Evolutionary conservation across 2,888 invertebrate genomes (phyloP).

Genomic region (Rhorus exstirpatorius): DNA sequence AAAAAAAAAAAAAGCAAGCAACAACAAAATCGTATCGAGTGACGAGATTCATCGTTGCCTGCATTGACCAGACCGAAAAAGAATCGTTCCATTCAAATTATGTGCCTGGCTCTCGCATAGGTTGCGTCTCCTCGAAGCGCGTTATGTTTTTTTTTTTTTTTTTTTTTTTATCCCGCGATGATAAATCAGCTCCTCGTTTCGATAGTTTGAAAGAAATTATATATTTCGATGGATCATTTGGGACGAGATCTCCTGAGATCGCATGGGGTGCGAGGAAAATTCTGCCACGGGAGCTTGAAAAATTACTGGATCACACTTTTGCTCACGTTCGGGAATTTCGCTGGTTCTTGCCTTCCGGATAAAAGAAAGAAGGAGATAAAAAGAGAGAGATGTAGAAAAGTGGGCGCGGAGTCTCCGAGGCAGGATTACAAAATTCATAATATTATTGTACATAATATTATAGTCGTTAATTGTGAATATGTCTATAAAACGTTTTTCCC

Average conservation of each 20-base stretch:
- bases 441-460: constrained; percentile 78
- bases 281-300: constrained; percentile 38
- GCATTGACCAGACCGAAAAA: constrained; percentile 19
- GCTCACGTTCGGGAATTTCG: constrained; percentile 69
- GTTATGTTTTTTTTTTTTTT: not conserved
- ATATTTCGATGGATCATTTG: not conserved
- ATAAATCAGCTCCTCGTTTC: not conserved
- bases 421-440: constrained; percentile 56
- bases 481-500: constrained; percentile 76
- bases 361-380: constrained; percentile 16
- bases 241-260: not conserved
- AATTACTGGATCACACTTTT: constrained; percentile 57
- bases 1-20: too few species aligned
- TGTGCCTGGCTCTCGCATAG: constrained; percentile 55
- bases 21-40: constrained; percentile 14
- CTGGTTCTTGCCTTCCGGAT: constrained; percentile 51
- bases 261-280: constrained; percentile 4
- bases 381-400: not conserved
- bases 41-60: constrained; percentile 31
- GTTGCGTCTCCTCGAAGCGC: constrained; percentile 3
- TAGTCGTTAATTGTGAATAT: constrained; percentile 80
- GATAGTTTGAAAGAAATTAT: constrained; percentile 1
- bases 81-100: constrained; percentile 42
- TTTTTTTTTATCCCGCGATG: too few species aligned
- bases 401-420: constrained; percentile 41